Evolutionary conservation across 2,888 invertebrate species (phyloP).

Genomic region (Mythimna ferrago): DNA sequence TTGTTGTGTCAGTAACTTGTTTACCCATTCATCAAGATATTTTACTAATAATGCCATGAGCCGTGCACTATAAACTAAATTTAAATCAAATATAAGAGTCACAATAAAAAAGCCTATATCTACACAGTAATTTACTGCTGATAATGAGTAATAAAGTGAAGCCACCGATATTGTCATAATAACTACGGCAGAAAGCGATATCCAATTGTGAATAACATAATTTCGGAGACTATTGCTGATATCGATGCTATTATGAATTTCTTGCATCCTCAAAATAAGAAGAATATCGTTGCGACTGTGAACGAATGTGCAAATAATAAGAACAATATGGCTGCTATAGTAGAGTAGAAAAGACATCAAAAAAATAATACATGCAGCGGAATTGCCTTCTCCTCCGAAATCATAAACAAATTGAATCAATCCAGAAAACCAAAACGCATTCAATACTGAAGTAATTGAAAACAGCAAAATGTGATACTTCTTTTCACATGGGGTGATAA

Average conservation of each 20-base stretch:
- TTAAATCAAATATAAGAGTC: not conserved
- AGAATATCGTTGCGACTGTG: not conserved
- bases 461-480: constrained; percentile 1
- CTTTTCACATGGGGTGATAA: constrained; percentile 11
- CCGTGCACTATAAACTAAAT: constrained; percentile 9
- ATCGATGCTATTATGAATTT: not conserved
- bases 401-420: not conserved
- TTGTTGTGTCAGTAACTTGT: not conserved
- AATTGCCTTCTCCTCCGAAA: too few relatives aligned
- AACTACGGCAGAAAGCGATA: not conserved
- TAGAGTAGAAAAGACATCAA: too few relatives aligned
- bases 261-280: not conserved
- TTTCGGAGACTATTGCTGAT: not conserved
- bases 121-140: too few relatives aligned
- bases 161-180: not conserved
- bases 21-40: constrained; percentile 7
- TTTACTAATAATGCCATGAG: not conserved
- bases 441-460: not conserved
- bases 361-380: too few relatives aligned
- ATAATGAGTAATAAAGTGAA: not conserved
- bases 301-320: too few relatives aligned
- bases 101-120: not conserved
- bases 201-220: not conserved
- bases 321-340: too few relatives aligned
- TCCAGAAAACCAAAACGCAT: too few relatives aligned